Evolutionary conservation across 1,140 invertebrate genomes (phyloP).

Genomic region (Orchestia grillus): DNA sequence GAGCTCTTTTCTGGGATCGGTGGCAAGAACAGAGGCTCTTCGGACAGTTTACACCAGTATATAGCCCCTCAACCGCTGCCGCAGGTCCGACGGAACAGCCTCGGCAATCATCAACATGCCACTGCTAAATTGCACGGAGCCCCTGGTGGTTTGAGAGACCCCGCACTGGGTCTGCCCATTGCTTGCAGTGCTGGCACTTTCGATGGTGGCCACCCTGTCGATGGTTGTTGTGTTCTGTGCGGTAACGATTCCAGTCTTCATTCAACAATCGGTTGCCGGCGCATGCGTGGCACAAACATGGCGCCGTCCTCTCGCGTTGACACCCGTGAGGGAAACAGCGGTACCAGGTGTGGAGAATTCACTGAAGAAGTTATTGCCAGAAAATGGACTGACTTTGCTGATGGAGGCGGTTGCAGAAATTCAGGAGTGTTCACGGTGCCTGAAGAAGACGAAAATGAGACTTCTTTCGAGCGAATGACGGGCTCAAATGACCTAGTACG

Average conservation of each 20-base stretch:
- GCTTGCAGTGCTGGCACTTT: neutral
- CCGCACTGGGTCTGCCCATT: neutral
- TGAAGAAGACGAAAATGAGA: slow-evolving; percentile 37
- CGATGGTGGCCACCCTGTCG: neutral
- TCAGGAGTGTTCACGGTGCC: slow-evolving; percentile 25
- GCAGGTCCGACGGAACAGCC: slow-evolving; percentile 1
- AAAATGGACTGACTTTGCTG: neutral
- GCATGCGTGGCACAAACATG: neutral
- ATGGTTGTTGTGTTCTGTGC: neutral
- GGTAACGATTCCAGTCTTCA: slow-evolving; percentile 18
- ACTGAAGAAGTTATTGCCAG: neutral
- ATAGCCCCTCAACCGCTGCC: neutral
- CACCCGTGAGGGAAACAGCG: neutral
- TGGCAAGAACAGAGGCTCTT: neutral
- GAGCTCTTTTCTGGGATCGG: slow-evolving; percentile 16
- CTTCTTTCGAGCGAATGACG: slow-evolving; percentile 11
- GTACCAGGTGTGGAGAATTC: neutral
- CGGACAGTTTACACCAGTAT: slow-evolving; percentile 15
- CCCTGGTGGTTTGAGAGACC: neutral
- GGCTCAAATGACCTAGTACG: neutral
- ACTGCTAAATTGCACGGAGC: neutral
- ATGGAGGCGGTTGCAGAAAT: neutral
- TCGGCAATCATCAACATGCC: neutral
- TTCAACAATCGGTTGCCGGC: slow-evolving; percentile 32
- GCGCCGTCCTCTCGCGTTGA: neutral